A percentile compares a stretch with the other conserved stretches of the same genome.
phyloP scores from a whole-genome alignment of 2,797 vertebrate species.

The Pipistrellus kuhlii region DNA sequence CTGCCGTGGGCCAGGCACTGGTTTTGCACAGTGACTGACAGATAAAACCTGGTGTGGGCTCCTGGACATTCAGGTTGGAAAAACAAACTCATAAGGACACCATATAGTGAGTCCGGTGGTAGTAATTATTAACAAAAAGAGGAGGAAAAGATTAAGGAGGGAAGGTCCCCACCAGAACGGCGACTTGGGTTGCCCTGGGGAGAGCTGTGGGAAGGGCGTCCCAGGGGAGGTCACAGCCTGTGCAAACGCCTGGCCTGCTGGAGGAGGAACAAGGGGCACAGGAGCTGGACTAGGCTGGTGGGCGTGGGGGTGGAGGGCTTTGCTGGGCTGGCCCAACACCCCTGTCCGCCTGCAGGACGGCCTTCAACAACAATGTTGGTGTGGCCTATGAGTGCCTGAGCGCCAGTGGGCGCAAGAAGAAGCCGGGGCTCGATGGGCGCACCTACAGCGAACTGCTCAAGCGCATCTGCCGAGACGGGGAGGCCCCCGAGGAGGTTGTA shows the following conservation, averaged over 20 bases:
- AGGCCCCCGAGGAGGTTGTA: slow-evolving; percentile 89
- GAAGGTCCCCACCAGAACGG: neutral
- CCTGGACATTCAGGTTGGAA: neutral
- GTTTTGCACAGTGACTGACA: neutral
- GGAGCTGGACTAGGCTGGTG: neutral
- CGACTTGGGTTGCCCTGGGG: neutral
- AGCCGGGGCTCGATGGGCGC: slow-evolving; percentile 90
- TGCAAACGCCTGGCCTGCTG: neutral
- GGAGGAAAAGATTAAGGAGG: neutral
- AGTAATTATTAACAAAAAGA: neutral
- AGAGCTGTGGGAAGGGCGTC: neutral
- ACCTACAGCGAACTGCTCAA: slow-evolving; percentile 93
- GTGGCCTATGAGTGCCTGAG: slow-evolving; percentile 94
- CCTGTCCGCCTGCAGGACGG: slow-evolving; percentile 87
- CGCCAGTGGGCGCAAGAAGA: slow-evolving; percentile 82
- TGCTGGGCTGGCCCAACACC: neutral
- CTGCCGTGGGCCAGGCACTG: neutral
- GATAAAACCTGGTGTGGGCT: neutral
- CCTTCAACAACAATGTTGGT: slow-evolving; percentile 94
- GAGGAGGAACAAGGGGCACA: neutral
- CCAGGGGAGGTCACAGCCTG: neutral
- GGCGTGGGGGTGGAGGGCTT: neutral
- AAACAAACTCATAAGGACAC: neutral
- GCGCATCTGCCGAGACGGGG: slow-evolving; percentile 91
- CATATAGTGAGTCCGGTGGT: neutral